phyloP scores from a whole-genome alignment of 2,888 invertebrate genomes.

The Scelioninae gen. 2 region DNA sequence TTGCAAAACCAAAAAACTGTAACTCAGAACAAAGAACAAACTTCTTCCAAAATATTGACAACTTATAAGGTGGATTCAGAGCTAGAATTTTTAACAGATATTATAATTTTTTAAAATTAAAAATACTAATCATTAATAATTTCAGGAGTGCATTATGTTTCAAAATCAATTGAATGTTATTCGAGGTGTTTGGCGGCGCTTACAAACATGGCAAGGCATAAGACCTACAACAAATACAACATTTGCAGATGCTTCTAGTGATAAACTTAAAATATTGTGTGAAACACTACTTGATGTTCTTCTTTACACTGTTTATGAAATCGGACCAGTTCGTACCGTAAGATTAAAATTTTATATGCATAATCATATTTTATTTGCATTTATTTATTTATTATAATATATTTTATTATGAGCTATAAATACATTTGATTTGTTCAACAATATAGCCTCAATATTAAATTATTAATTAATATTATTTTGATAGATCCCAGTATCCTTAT shows the following conservation, averaged over 20 bases:
- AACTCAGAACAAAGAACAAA: slow-evolving; percentile 79
- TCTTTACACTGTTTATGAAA: slow-evolving; percentile 82
- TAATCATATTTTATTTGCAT: slow-evolving; percentile 5
- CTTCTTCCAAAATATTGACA: slow-evolving; percentile 78
- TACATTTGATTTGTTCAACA: too few species aligned
- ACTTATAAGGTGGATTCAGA: slow-evolving; percentile 77
- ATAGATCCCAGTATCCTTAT: slow-evolving; percentile 73
- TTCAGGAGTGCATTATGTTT: slow-evolving; percentile 88
- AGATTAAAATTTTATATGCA: slow-evolving; percentile 38
- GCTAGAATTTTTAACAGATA: too few species aligned
- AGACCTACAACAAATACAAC: slow-evolving; percentile 75
- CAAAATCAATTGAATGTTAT: slow-evolving; percentile 94
- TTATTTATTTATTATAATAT: too few species aligned
- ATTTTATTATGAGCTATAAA: too few species aligned
- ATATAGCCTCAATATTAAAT: too few species aligned
- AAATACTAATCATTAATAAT: slow-evolving; percentile 40
- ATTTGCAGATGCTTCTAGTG: slow-evolving; percentile 83
- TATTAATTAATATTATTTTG: not conserved
- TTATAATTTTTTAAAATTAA: too few species aligned
- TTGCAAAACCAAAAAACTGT: slow-evolving; percentile 77
- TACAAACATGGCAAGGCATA: slow-evolving; percentile 78
- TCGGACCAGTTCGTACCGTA: slow-evolving; percentile 76
- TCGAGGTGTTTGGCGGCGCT: slow-evolving; percentile 83
- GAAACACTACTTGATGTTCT: slow-evolving; percentile 90
- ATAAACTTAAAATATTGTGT: slow-evolving; percentile 88